A percentile compares a stretch with the other conserved stretches of the same genome.
Evolutionary conservation across 2,888 invertebrate species (phyloP).

Genomic region (Drosophila kuntzei): DNA sequence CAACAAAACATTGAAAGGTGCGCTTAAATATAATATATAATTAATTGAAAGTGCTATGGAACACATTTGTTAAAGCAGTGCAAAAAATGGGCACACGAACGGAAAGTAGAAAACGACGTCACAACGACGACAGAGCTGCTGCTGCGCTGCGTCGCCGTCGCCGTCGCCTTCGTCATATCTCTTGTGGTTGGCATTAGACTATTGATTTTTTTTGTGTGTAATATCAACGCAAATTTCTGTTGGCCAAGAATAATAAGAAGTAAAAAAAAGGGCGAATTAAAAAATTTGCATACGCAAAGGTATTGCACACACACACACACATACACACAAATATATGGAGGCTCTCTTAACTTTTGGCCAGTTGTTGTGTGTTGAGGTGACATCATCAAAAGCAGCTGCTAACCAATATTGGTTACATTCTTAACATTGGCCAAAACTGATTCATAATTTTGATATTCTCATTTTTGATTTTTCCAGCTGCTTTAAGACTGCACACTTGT

Average conservation of each 20-base stretch:
- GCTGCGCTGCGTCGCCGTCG: slow-evolving; percentile 15
- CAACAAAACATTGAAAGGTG: slow-evolving; percentile 56
- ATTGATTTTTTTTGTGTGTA: slow-evolving; percentile 53
- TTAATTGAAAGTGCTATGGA: neutral
- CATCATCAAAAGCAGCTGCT: slow-evolving; percentile 68
- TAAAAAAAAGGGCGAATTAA: slow-evolving; percentile 8
- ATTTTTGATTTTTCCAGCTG: slow-evolving; percentile 19
- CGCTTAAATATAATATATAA: slow-evolving; percentile 7
- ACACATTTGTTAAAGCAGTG: neutral
- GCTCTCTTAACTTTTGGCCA: slow-evolving; percentile 55
- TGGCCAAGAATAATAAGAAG: slow-evolving; percentile 4
- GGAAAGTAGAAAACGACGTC: slow-evolving; percentile 54
- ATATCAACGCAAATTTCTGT: slow-evolving; percentile 14
- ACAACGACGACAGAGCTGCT: slow-evolving; percentile 41
- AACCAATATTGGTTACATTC: slow-evolving; percentile 55
- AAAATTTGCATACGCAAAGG: slow-evolving; percentile 18
- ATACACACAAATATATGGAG: slow-evolving; percentile 7
- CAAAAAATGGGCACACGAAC: slow-evolving; percentile 41
- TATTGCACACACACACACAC: slow-evolving; percentile 7
- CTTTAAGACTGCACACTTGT: slow-evolving; percentile 50
- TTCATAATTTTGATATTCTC: slow-evolving; percentile 24
- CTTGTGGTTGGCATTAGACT: slow-evolving; percentile 52
- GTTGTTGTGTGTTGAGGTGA: slow-evolving; percentile 58
- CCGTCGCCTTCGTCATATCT: slow-evolving; percentile 40
- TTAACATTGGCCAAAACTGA: slow-evolving; percentile 22